These are phyloP conservation scores for Rhinophrynus dorsalis DNA, from an alignment of 2,797 vertebrate genomes.

Conservation along the genomic window DNA sequence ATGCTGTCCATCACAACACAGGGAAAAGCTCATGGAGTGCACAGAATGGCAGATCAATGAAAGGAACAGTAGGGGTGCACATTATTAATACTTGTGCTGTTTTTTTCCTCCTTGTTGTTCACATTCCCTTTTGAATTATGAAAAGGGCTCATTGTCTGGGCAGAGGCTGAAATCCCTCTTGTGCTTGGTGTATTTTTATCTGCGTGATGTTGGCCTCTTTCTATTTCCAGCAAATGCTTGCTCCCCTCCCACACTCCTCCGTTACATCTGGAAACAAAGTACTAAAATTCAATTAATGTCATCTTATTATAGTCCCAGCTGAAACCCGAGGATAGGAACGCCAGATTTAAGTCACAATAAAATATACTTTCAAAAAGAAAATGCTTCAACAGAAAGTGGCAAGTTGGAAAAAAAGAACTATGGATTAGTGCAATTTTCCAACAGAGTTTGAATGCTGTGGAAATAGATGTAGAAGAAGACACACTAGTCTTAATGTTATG, in stretches of 20 bases:
- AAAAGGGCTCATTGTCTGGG: constrained; percentile 18
- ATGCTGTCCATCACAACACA: neutral
- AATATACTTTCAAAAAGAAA: constrained; percentile 1
- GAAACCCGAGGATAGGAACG: constrained; percentile 14
- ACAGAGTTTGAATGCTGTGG: too few relatives aligned
- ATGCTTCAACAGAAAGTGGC: neutral
- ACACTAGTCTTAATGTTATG: too few relatives aligned
- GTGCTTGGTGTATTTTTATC: constrained; percentile 44
- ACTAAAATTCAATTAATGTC: constrained; percentile 47
- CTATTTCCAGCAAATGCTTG: constrained; percentile 40
- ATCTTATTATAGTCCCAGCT: constrained; percentile 32
- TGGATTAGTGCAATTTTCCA: too few relatives aligned
- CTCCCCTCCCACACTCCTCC: constrained; percentile 42
- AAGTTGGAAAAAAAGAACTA: too few relatives aligned
- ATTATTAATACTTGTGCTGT: neutral
- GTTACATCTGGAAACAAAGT: constrained; percentile 48
- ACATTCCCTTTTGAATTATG: constrained; percentile 28
- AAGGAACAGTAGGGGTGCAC: neutral
- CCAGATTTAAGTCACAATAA: neutral
- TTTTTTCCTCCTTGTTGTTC: constrained; percentile 14
- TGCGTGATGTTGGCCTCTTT: constrained; percentile 40
- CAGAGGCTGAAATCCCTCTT: constrained; percentile 26
- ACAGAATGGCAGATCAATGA: neutral
- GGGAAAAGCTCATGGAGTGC: neutral
- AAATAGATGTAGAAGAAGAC: too few relatives aligned